Percentiles rank a stretch among this genome's conserved stretches.
phyloP scores from a whole-genome alignment of 2,113 vertebrate species.

The Atherinomorus stipes region DNA sequence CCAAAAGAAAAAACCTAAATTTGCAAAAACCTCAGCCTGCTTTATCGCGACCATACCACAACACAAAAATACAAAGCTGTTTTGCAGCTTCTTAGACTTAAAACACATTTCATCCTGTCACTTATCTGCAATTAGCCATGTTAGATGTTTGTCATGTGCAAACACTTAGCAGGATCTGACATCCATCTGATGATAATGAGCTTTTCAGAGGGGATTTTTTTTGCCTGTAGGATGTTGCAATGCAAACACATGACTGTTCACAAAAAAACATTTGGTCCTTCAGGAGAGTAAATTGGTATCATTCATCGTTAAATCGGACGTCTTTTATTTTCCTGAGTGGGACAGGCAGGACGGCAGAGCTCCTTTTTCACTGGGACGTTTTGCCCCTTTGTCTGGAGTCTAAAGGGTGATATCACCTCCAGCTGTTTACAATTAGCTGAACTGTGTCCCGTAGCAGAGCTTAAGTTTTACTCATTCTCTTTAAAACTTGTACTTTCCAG shows the following conservation, averaged over 20 bases:
- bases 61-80: slow-evolving; percentile 26
- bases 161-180: slow-evolving; percentile 61
- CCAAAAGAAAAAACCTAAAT: background rate
- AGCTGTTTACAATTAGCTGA: slow-evolving; percentile 74
- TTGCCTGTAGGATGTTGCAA: slow-evolving; percentile 49
- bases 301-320: slow-evolving; percentile 53
- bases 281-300: slow-evolving; percentile 40
- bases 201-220: slow-evolving; percentile 48
- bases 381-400: slow-evolving; percentile 37
- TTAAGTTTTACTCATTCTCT: slow-evolving; percentile 62
- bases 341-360: background rate
- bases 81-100: slow-evolving; percentile 50
- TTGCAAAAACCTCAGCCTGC: background rate
- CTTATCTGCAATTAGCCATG: slow-evolving; percentile 64
- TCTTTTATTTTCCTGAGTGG: slow-evolving; percentile 26
- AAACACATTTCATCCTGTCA: slow-evolving; percentile 48
- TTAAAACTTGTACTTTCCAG: slow-evolving; percentile 64
- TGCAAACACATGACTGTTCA: slow-evolving; percentile 30
- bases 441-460: slow-evolving; percentile 43
- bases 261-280: slow-evolving; percentile 40
- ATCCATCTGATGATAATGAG: slow-evolving; percentile 68
- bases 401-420: slow-evolving; percentile 69
- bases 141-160: slow-evolving; percentile 64
- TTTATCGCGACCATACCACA: slow-evolving; percentile 25
- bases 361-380: slow-evolving; percentile 38